Evolutionary conservation across 2,113 vertebrate genomes (phyloP).

Genomic region (Aegypius monachus): DNA sequence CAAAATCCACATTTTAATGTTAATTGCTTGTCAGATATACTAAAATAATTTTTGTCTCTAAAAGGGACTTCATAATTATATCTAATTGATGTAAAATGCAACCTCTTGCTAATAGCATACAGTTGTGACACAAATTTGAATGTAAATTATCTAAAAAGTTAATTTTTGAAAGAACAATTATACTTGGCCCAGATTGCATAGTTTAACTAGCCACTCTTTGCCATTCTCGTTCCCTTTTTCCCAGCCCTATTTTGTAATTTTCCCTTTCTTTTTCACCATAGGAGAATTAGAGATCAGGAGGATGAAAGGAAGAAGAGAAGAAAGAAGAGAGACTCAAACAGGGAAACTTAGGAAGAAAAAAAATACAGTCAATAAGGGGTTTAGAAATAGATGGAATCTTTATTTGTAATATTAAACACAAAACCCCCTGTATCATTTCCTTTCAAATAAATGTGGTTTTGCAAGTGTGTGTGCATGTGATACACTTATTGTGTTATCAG

Average conservation of each 20-base stretch:
- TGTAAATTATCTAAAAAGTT: neutral
- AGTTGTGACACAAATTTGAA: neutral
- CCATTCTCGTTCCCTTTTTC: neutral
- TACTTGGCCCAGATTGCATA: neutral
- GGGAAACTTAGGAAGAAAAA: neutral
- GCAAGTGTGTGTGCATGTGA: neutral
- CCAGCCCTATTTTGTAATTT: neutral
- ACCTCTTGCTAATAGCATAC: neutral
- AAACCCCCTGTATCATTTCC: fast-evolving
- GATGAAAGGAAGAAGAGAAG: neutral
- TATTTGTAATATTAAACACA: neutral
- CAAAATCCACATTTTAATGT: neutral
- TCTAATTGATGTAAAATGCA: neutral
- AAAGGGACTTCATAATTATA: neutral
- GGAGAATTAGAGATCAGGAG: neutral
- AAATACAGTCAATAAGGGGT: neutral
- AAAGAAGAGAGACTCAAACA: neutral
- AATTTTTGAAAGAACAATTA: neutral
- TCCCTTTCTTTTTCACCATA: neutral
- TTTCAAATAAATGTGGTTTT: neutral
- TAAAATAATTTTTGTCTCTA: neutral
- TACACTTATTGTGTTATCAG: neutral
- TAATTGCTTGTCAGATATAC: neutral
- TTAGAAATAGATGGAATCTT: neutral
- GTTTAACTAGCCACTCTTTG: neutral